Base-by-base conservation (phyloP, 2,888 invertebrate genomes). In the Osmoderma eremita region DNA sequence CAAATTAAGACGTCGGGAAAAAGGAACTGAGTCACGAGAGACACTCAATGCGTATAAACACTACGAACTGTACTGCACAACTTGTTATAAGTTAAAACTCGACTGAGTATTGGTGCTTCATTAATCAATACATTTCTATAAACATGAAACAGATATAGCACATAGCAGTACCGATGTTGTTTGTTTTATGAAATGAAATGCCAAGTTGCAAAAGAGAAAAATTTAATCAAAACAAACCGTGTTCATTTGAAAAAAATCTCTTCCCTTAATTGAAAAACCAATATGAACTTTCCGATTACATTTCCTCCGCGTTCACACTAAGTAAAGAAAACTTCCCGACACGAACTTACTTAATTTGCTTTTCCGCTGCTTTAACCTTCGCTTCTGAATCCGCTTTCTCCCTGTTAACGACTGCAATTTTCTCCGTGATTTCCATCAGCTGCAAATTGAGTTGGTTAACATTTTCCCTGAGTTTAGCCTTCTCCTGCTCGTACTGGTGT, bases 401-500 rank as follows among this genome's bases (percentile, higher is more conserved):
- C n/a, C 78, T 79, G 20, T 79, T 82, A 1, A 84, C 68, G 0
- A 74, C 73, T 10, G 81, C 80, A 22, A 87, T 74, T 69, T 86
- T 85, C 51, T 85, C 84, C 68, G 88, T 83, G 65, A 84, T 75
- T 49, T 85, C 82, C 0, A 80, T 79, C 36, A 82, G 80, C 67
- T 79, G 78, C 68, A 83, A 82, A 68, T 82, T 84, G 38, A 88
- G 78, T 63, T 84, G 83, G 64, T 83, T 83, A 6, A 88, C 76
- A 53, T 85, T 85, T 51, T 85, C 84, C 1, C 81, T 81, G 49
- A 90, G 81, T 61, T 88, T 86, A n/a, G 84, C 84, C 49, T 87
- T 87, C 69, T 93, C 93, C 72, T 85, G 85, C 51, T 88, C 87
- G 77, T 93, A 92, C 69, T 92, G 90, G 36, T 84, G 82, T 77